A percentile compares a stretch with the other conserved stretches of the same genome.
Evolutionary conservation across 2,113 vertebrate genomes (phyloP).

Genomic region (Oplegnathus fasciatus): DNA sequence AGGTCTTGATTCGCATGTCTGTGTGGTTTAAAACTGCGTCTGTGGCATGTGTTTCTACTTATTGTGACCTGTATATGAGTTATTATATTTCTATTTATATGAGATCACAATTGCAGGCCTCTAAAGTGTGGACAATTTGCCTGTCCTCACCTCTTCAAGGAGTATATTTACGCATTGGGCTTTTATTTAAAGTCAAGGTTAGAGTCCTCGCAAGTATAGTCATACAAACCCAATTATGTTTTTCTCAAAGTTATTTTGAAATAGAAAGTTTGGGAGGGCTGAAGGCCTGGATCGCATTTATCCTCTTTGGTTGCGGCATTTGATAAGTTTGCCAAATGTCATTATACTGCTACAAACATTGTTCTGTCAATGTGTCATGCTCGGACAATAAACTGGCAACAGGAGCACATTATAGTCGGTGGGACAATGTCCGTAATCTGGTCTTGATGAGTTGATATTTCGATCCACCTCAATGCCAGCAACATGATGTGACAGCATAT

Average conservation of each 20-base stretch:
- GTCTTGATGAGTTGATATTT: background rate
- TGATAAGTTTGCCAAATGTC: slow-evolving; percentile 13
- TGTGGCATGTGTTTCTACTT: background rate
- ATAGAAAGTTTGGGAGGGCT: background rate
- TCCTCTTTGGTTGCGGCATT: background rate
- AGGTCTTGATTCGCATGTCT: background rate
- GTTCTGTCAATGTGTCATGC: slow-evolving; percentile 6
- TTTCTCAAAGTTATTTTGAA: background rate
- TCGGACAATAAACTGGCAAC: slow-evolving; percentile 1
- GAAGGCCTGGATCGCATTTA: slow-evolving; percentile 16
- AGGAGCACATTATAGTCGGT: background rate
- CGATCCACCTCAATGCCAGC: background rate
- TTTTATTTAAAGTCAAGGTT: background rate
- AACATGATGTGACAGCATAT: background rate
- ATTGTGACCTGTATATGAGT: background rate
- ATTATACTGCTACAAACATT: background rate
- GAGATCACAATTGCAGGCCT: background rate
- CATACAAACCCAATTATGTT: background rate
- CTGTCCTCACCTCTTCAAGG: background rate
- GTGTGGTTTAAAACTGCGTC: background rate
- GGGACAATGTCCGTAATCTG: background rate
- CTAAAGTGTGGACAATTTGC: background rate
- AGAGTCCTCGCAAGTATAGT: background rate
- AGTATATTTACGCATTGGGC: background rate
- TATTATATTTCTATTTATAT: background rate